A percentile compares a stretch with the other conserved stretches of the same genome.
Conservation (phyloP, 2,888 invertebrate genomes). For the Bimastos eiseni region DNA sequence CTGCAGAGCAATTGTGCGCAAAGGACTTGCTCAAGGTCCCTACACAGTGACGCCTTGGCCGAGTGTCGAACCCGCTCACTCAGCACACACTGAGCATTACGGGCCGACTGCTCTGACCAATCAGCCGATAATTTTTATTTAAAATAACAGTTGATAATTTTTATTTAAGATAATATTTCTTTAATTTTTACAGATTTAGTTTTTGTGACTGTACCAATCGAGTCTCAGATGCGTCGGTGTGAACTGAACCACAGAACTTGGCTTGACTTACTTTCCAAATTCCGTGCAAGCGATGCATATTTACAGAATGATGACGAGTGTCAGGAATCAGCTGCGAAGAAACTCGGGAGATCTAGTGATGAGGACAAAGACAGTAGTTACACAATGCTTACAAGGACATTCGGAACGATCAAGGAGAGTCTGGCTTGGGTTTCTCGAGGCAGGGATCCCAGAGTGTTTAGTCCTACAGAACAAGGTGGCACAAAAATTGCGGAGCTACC, state of each 20-base stretch:
- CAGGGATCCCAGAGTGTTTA: slow-evolving; percentile 44
- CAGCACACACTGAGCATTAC: too few relatives aligned
- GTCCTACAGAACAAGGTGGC: slow-evolving; percentile 3
- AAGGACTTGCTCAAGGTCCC: too few relatives aligned
- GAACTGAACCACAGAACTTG: slow-evolving; percentile 65
- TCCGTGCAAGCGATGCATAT: neutral
- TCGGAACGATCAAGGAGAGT: slow-evolving; percentile 61
- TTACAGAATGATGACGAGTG: neutral
- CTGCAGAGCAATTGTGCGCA: too few relatives aligned
- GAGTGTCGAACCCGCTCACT: too few relatives aligned
- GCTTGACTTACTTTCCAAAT: slow-evolving; percentile 41
- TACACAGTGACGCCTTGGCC: too few relatives aligned
- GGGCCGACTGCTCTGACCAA: too few relatives aligned
- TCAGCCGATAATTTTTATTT: neutral
- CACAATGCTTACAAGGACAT: slow-evolving; percentile 44
- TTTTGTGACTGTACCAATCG: slow-evolving; percentile 68
- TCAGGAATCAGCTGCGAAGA: neutral
- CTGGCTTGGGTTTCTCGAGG: slow-evolving; percentile 57
- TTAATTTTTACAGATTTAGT: slow-evolving; percentile 65
- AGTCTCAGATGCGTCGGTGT: slow-evolving; percentile 69
- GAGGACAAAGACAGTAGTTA: neutral
- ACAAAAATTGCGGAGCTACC: slow-evolving; percentile 29
- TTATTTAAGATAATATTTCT: too few relatives aligned
- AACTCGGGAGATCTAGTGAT: neutral
- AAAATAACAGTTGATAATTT: neutral